A percentile compares a stretch with the other conserved stretches of the same genome.
These are phyloP conservation scores for Sceloporus undulatus DNA, from an alignment of 2,113 vertebrate species.

Conservation along the genomic window DNA sequence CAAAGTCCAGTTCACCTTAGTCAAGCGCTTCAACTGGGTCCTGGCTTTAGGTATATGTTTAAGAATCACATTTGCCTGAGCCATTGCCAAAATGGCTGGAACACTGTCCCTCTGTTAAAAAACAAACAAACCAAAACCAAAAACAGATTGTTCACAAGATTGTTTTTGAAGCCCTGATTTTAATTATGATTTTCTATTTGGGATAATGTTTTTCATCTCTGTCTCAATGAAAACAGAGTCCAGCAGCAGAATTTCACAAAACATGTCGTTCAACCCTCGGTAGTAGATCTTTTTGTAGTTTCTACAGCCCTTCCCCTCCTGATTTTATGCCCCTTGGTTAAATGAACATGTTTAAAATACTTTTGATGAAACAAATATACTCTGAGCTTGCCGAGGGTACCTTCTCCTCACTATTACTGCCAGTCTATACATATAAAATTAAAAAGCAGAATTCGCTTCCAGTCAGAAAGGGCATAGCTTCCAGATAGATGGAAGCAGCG, in stretches of 20 bases:
- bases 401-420: background rate
- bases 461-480: background rate
- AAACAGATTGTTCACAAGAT: background rate
- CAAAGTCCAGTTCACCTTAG: conserved; percentile 63
- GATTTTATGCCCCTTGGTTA: background rate
- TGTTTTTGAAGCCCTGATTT: background rate
- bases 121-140: background rate
- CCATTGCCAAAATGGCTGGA: conserved; percentile 64
- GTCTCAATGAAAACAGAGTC: background rate
- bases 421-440: background rate
- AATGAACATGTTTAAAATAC: background rate
- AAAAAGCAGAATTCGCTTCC: background rate
- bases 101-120: conserved; percentile 63
- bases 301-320: background rate
- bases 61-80: conserved; percentile 70
- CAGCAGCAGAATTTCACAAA: background rate
- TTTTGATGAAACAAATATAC: background rate
- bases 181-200: background rate
- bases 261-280: background rate
- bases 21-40: conserved; percentile 76
- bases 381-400: background rate
- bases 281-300: background rate
- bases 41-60: conserved; percentile 74
- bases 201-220: background rate
- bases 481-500: background rate